These are phyloP conservation scores for Cossypha polioptera DNA, from an alignment of 2,797 vertebrate genomes.

Conservation along the genomic window DNA sequence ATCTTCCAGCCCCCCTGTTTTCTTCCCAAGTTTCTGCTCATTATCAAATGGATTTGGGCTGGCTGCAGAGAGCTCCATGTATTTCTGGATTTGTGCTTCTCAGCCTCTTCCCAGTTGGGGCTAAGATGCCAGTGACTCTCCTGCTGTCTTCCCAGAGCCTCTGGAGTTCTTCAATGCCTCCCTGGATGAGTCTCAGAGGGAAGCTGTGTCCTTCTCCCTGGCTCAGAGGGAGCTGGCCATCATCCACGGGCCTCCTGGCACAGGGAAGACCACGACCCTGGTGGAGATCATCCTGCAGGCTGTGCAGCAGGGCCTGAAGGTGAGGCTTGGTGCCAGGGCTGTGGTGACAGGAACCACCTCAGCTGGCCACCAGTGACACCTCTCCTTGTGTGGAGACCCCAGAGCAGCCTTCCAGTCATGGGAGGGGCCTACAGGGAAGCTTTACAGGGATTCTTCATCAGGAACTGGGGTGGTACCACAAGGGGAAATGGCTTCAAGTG, in stretches of 20 bases:
- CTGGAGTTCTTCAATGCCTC: slow-evolving; percentile 78
- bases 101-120: not conserved
- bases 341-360: not conserved
- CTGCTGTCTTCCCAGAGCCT: slow-evolving; percentile 67
- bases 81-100: not conserved
- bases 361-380: not conserved
- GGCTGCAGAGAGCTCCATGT: not conserved
- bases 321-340: not conserved
- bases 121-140: not conserved
- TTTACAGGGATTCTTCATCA: not conserved
- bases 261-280: slow-evolving; percentile 94
- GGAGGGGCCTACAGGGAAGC: not conserved
- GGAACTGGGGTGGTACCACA: not conserved
- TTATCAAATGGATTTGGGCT: not conserved
- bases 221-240: slow-evolving; percentile 92
- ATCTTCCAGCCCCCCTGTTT: not conserved
- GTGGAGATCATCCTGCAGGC: slow-evolving; percentile 92
- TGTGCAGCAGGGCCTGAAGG: slow-evolving; percentile 88
- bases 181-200: slow-evolving; percentile 90
- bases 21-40: not conserved
- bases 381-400: not conserved
- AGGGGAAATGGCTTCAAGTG: not conserved
- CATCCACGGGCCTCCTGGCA: slow-evolving; percentile 94
- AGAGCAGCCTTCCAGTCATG: not conserved
- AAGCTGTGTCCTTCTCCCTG: slow-evolving; percentile 88